Percentiles rank a stretch among this genome's conserved stretches.
phyloP scores from a whole-genome alignment of 2,888 invertebrate species.

The Zootermopsis nevadensis region DNA sequence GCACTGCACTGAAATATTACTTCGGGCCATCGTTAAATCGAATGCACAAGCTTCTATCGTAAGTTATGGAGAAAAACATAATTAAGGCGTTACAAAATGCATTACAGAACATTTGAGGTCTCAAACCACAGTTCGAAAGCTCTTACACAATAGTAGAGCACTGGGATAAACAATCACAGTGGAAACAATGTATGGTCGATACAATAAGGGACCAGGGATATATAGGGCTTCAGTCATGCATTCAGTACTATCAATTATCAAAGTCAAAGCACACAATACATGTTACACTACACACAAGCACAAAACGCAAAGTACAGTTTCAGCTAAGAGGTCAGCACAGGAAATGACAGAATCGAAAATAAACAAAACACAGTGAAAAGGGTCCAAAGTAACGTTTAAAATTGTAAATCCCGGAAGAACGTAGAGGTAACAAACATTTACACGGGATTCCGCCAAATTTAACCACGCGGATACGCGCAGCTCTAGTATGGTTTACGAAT shows the following conservation, averaged over 20 bases:
- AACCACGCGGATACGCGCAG: no score
- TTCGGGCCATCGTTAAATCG: no score
- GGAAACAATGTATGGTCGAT: conserved; percentile 23
- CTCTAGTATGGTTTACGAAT: no score
- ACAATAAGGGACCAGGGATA: neutral
- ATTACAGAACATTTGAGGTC: neutral
- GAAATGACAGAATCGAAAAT: no score
- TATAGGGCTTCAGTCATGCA: neutral
- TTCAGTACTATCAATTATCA: conserved; percentile 10
- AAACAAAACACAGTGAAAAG: no score
- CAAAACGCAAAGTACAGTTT: conserved; percentile 2
- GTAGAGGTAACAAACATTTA: no score
- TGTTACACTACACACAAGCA: neutral
- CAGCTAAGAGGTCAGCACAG: no score
- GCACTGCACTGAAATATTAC: no score
- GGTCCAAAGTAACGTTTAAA: no score
- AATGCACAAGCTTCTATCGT: no score
- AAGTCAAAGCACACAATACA: neutral
- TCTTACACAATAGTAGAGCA: neutral
- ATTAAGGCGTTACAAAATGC: neutral
- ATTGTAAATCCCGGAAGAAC: no score
- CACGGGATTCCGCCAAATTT: no score
- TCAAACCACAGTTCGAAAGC: neutral
- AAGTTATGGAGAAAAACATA: neutral
- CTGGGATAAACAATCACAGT: conserved; percentile 21